Conservation (phyloP, 2,797 vertebrate genomes). For the Phylloscopus collybita region DNA sequence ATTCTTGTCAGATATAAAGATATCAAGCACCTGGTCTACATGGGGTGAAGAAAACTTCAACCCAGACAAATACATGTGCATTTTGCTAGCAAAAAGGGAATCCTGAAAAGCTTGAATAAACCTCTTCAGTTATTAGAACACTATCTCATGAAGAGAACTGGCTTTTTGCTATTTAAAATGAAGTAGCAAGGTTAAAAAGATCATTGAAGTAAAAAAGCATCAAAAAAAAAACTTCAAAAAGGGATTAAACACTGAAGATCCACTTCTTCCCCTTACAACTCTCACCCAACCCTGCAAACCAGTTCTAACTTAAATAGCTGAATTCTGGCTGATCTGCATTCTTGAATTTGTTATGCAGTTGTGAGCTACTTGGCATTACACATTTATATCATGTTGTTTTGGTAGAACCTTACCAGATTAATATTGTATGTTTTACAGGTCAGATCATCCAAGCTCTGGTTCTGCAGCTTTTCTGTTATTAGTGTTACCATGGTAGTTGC, state of each 20-base stretch:
- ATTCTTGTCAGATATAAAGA: neutral
- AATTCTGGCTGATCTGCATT: neutral
- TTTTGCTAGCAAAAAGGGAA: neutral
- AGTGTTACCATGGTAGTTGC: constrained; percentile 80
- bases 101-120: neutral
- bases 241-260: neutral
- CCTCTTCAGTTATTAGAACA: neutral
- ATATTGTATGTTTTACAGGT: constrained; percentile 71
- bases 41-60: neutral
- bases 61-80: accelerated
- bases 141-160: neutral
- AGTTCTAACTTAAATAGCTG: neutral
- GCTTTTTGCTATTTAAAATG: neutral
- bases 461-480: constrained; percentile 84
- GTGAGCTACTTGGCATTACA: neutral
- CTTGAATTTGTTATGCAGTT: neutral
- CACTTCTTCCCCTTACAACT: neutral
- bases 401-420: constrained; percentile 70
- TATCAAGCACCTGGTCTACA: neutral
- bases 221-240: neutral
- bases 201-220: neutral
- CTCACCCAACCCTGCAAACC: neutral
- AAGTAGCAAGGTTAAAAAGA: neutral
- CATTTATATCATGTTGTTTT: neutral
- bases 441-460: constrained; percentile 81